Evolutionary conservation across 2,888 invertebrate genomes (phyloP).

Genomic region (Andrena dorsata): DNA sequence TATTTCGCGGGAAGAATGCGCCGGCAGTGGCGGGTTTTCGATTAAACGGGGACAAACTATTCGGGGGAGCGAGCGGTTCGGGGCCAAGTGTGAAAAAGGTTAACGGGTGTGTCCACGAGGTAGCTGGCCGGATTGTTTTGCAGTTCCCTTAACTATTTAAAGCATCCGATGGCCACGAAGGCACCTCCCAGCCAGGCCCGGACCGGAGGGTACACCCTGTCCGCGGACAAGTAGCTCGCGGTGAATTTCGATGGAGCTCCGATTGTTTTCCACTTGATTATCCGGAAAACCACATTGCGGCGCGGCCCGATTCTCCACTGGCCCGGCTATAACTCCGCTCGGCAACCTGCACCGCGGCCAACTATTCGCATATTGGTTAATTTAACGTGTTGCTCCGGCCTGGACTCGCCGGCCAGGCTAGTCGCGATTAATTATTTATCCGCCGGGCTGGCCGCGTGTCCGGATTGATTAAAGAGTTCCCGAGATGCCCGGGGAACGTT

Average conservation of each 20-base stretch:
- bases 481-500: constrained; percentile 12
- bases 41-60: constrained; percentile 70
- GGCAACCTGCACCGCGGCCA: constrained; percentile 60
- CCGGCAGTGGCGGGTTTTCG: constrained; percentile 31
- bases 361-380: constrained; percentile 74
- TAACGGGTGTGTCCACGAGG: constrained; percentile 42
- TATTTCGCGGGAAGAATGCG: constrained; percentile 40
- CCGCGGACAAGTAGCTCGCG: constrained; percentile 68
- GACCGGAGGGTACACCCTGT: constrained; percentile 41
- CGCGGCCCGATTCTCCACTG: constrained; percentile 63
- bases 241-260: constrained; percentile 75
- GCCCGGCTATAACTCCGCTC: constrained; percentile 68
- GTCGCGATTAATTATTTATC: constrained; percentile 64
- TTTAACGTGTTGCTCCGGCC: constrained; percentile 71
- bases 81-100: constrained; percentile 68
- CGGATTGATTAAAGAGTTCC: constrained; percentile 49
- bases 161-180: constrained; percentile 63
- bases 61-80: constrained; percentile 24
- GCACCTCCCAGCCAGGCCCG: constrained; percentile 1
- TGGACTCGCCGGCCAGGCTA: constrained; percentile 20
- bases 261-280: constrained; percentile 79
- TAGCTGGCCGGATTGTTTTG: constrained; percentile 69
- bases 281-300: constrained; percentile 77
- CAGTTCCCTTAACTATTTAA: constrained; percentile 75
- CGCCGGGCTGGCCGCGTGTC: constrained; percentile 2